These are phyloP conservation scores for Athalia rosae DNA, from an alignment of 2,888 invertebrate genomes.

Conservation along the genomic window DNA sequence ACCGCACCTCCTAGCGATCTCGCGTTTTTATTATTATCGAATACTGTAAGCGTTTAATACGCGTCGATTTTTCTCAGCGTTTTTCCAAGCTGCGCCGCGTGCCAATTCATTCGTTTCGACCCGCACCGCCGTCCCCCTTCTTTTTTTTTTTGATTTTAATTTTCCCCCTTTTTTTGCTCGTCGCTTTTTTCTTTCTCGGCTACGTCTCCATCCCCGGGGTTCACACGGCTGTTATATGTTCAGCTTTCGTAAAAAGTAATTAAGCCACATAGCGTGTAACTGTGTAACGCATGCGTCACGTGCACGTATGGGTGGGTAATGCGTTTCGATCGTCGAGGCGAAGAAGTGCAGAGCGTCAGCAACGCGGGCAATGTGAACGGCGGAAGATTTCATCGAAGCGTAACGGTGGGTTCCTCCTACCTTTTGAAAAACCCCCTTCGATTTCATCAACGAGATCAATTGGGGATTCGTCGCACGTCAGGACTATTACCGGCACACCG, in stretches of 20 bases:
- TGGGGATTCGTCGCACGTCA: constrained; percentile 64
- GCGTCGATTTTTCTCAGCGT: no score
- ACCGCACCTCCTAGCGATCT: constrained; percentile 44
- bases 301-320: no score
- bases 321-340: no score
- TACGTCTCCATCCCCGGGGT: constrained; percentile 16
- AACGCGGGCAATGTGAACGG: neutral
- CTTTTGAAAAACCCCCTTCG: constrained; percentile 22
- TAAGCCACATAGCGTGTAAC: constrained; percentile 23
- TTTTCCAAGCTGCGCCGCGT: no score
- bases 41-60: no score
- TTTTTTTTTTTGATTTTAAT: no score
- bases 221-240: constrained; percentile 20
- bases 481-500: constrained; percentile 64
- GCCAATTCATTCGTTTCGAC: no score
- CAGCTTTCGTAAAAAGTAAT: constrained; percentile 36
- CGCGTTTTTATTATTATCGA: constrained; percentile 46
- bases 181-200: constrained; percentile 54
- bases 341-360: no score
- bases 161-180: no score
- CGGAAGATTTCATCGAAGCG: constrained; percentile 36
- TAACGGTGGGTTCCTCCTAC: constrained; percentile 33
- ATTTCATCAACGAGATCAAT: constrained; percentile 56
- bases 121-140: no score
- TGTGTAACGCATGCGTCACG: neutral